Evolutionary conservation across 2,888 invertebrate species (phyloP), one percentile per base, ranked within the genome.

Genomic region (Drosophila seclusa): DNA sequence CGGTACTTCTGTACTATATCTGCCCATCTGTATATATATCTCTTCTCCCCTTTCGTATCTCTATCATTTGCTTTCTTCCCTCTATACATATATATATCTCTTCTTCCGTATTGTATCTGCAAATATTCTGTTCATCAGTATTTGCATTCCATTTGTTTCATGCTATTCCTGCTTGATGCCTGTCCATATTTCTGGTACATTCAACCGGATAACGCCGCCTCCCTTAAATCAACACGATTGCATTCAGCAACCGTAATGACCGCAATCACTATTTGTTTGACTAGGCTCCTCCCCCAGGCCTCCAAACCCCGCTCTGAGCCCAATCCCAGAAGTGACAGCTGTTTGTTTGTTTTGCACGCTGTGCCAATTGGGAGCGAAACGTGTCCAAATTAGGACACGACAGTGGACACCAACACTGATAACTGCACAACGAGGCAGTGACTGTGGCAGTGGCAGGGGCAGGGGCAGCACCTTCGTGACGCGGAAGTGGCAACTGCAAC

Each of bases 371-470:
- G 88, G 76, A 80, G 61, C 78, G 74, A 76, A 80, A 78, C 83
- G 87, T 88, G 88, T 83, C 81, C 79, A 86, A 84, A 84, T 84
- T 88, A 74, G 88, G 83, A 77, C 83, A 59, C 52, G 68, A 68
- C 71, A 65, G 65, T 80, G 78, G 83, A 72, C 86, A 67, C 77
- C 86, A 83, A 69, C 45, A 45, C 74, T 71, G 74, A 57, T 67
- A 54, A 53, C 78, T 50, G 34, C 80, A 78, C 75, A 63, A 36
- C 48, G 50, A 61, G 61, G 24, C 45, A 24, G 21, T 8, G 50
- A 27, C n/a, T 27, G 6, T 11, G 21, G 16, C n/a, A 24, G 45
- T 2, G 13, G 2, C 27, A 34, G 65, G n/a, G 6, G 27, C 42
- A 45, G 49, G 31, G 10, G 38, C 57, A 52, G 49, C 27, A 68